phyloP scores from a whole-genome alignment of 1,140 invertebrate species.

The Contarinia nasturtii region DNA sequence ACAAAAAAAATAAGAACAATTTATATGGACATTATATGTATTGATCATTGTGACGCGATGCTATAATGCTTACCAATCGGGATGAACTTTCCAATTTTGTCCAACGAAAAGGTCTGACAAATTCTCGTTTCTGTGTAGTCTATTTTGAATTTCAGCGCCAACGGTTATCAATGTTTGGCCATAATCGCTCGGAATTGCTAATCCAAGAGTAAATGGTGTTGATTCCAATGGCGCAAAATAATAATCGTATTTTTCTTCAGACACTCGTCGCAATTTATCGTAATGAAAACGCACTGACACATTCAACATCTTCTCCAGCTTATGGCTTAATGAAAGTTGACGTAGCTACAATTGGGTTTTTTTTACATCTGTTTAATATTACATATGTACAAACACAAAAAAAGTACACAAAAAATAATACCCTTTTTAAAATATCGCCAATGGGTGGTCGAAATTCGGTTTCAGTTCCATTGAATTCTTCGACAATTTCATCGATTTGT shows the following conservation, averaged over 20 bases:
- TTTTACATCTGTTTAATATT: background rate
- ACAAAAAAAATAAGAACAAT: constrained; percentile 4
- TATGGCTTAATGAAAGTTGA: constrained; percentile 35
- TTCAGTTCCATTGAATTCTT: too few relatives aligned
- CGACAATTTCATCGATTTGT: constrained; percentile 46
- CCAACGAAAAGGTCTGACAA: constrained; percentile 45
- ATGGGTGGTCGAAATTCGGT: constrained; percentile 12
- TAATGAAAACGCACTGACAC: constrained; percentile 60
- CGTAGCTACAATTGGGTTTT: too few relatives aligned
- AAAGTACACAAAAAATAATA: too few relatives aligned
- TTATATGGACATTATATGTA: background rate
- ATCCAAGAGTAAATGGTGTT: constrained; percentile 60
- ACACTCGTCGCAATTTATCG: constrained; percentile 63
- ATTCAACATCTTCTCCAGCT: constrained; percentile 38
- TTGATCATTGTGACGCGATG: background rate
- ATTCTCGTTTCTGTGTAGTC: constrained; percentile 40
- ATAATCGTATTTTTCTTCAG: constrained; percentile 61
- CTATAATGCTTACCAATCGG: constrained; percentile 45
- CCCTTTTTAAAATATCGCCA: too few relatives aligned
- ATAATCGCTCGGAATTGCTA: constrained; percentile 59
- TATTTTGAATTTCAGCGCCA: constrained; percentile 44
- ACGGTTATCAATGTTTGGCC: constrained; percentile 58
- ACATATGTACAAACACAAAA: too few relatives aligned
- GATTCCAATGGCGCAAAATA: constrained; percentile 59
- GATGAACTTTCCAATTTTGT: constrained; percentile 67